Conservation (phyloP, 2,888 invertebrate species). For the Octodonta nipae region DNA sequence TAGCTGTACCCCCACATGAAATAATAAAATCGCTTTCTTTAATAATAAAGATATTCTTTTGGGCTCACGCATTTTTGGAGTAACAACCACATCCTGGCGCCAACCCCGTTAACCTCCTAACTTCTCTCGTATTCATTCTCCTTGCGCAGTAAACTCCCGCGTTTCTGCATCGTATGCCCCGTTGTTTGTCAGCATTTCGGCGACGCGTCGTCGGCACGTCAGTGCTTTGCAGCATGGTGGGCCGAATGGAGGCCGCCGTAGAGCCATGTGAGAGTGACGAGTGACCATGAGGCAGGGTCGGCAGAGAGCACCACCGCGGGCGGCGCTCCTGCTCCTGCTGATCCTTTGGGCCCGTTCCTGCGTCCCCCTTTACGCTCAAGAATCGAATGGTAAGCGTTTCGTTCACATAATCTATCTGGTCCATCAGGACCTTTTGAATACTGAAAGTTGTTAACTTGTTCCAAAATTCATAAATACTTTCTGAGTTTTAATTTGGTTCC, state of each 20-base stretch:
- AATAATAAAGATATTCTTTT: no score
- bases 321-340: constrained; percentile 28
- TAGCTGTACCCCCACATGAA: no score
- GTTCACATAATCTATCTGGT: no score
- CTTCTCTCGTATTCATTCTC: no score
- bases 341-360: constrained; percentile 20
- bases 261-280: constrained; percentile 25
- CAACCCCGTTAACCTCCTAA: background rate
- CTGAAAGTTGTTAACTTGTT: no score
- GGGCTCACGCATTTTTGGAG: background rate
- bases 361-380: constrained; percentile 21
- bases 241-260: constrained; percentile 13
- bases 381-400: constrained; percentile 19
- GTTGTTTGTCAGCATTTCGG: background rate
- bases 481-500: no score
- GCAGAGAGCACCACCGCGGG: constrained; percentile 27
- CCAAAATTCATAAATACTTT: no score
- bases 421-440: no score
- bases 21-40: no score
- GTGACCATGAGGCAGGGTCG: constrained; percentile 30
- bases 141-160: no score
- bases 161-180: background rate
- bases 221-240: constrained; percentile 26
- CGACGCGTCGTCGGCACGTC: constrained; percentile 9
- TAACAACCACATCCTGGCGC: background rate